These are phyloP conservation scores for Palythoa grandiflora DNA, from an alignment of 92 coral and sea anemone genomes.

Conservation along the genomic window DNA sequence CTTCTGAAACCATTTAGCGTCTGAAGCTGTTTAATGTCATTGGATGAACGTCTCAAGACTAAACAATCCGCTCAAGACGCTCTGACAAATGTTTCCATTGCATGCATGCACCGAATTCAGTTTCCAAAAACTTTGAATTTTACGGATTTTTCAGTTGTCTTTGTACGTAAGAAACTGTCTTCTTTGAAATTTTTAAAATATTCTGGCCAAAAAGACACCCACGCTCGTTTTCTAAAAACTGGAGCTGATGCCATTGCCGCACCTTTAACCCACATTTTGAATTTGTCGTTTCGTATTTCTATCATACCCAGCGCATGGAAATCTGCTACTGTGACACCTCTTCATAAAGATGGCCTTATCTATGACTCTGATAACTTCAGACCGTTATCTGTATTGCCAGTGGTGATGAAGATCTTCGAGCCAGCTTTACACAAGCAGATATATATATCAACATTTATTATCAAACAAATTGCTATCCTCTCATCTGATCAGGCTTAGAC, in stretches of 20 bases:
- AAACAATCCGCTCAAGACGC: constrained; percentile 15
- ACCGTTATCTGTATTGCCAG: constrained; percentile 65
- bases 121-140: constrained; percentile 46
- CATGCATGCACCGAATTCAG: constrained; percentile 1
- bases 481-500: constrained; percentile 64
- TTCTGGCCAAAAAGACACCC: constrained; percentile 60
- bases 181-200: constrained; percentile 52
- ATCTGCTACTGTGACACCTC: constrained; percentile 64
- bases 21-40: neutral
- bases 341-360: constrained; percentile 41
- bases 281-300: constrained; percentile 47
- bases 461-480: constrained; percentile 58
- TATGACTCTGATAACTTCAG: constrained; percentile 58
- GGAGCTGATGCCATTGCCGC: constrained; percentile 66
- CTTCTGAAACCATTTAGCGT: too few species aligned
- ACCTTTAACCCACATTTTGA: constrained; percentile 62
- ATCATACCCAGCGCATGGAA: constrained; percentile 63
- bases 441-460: constrained; percentile 49
- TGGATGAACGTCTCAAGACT: constrained; percentile 34
- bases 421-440: neutral
- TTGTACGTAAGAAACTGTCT: constrained; percentile 70
- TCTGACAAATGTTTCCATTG: constrained; percentile 23
- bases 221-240: constrained; percentile 56
- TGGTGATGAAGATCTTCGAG: constrained; percentile 59
- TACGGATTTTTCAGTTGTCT: constrained; percentile 47